A percentile compares a stretch with the other conserved stretches of the same genome.
Evolutionary conservation across 2,797 vertebrate species (phyloP).

Genomic region (Tragelaphus oryx): DNA sequence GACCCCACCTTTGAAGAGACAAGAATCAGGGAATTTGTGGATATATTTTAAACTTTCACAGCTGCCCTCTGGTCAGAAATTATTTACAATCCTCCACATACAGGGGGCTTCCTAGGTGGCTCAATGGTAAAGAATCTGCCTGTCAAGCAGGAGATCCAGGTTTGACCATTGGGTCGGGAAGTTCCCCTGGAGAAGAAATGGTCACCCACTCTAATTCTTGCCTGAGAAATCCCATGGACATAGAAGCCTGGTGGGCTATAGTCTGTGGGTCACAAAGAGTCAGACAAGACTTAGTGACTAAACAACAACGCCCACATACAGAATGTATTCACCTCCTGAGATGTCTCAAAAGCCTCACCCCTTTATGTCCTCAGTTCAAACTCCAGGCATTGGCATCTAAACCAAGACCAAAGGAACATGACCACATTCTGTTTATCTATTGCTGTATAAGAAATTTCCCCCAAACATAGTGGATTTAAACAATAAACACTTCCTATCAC

Average conservation of each 20-base stretch:
- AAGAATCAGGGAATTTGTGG: not conserved
- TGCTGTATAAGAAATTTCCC: not conserved
- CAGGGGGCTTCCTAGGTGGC: not conserved
- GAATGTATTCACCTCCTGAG: not conserved
- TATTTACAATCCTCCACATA: not conserved
- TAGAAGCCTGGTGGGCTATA: not conserved
- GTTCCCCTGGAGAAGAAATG: not conserved
- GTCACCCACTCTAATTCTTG: not conserved
- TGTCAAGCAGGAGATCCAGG: not conserved
- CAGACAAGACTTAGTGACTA: not conserved
- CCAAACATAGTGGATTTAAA: not conserved
- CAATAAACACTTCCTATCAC: not conserved
- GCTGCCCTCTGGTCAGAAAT: not conserved
- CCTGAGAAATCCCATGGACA: not conserved
- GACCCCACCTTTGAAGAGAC: not conserved
- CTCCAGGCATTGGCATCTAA: not conserved
- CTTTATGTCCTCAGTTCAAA: not conserved
- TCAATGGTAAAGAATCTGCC: not conserved
- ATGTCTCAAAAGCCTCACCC: not conserved
- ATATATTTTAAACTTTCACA: not conserved
- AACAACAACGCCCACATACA: not conserved
- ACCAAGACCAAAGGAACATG: not conserved
- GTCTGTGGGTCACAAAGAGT: not conserved
- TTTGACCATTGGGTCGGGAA: not conserved
- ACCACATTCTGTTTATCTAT: not conserved